phyloP scores from a whole-genome alignment of 2,113 vertebrate species.

The Oncorhynchus clarkii region DNA sequence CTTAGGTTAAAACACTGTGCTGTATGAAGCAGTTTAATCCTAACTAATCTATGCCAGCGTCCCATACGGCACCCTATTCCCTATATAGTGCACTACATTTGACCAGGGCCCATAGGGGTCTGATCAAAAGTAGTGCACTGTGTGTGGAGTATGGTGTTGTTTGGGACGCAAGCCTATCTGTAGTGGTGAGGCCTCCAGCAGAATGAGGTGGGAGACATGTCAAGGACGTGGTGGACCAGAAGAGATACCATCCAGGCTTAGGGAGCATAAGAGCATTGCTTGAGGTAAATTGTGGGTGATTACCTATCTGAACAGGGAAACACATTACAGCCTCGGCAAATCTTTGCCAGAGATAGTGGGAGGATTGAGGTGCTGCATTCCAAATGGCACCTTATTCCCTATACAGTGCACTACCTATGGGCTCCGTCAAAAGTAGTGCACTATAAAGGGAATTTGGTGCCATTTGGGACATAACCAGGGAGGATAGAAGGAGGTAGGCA shows the following conservation, averaged over 20 bases:
- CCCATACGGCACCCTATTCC: neutral
- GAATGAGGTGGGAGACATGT: conserved; percentile 39
- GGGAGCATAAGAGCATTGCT: conserved; percentile 51
- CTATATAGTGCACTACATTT: too few species aligned
- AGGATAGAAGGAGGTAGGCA: neutral
- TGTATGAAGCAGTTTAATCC: neutral
- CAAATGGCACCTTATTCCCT: conserved; percentile 16
- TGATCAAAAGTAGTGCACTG: too few species aligned
- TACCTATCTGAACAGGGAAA: conserved; percentile 55
- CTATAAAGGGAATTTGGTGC: too few species aligned
- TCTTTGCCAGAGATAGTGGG: conserved; percentile 42
- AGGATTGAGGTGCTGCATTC: neutral
- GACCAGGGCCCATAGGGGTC: too few species aligned
- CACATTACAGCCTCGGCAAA: conserved; percentile 45
- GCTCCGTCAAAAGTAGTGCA: too few species aligned
- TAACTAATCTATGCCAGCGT: neutral
- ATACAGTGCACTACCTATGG: too few species aligned
- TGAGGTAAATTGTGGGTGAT: conserved; percentile 56
- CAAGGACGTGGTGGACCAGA: conserved; percentile 46
- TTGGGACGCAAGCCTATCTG: neutral
- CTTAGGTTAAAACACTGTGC: neutral
- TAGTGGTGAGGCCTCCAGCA: conserved; percentile 4
- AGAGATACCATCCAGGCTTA: conserved; percentile 34
- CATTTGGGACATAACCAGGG: too few species aligned
- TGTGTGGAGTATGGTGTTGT: too few species aligned